Percentiles rank a stretch among this genome's conserved stretches.
phyloP scores from a whole-genome alignment of 2,113 vertebrate genomes.

The Rhagologus leucostigma region DNA sequence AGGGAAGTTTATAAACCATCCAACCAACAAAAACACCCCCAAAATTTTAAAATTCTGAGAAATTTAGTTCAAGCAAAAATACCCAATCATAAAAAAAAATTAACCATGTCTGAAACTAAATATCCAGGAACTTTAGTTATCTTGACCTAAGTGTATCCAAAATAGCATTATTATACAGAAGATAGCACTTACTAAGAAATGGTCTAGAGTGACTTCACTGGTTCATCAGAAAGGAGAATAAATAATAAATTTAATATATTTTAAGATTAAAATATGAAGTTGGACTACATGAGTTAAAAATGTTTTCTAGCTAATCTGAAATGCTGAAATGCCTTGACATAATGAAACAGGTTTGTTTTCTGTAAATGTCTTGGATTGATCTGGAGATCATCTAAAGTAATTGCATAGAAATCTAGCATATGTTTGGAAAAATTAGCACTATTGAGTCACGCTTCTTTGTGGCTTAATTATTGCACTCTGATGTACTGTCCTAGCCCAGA shows the following conservation, averaged over 20 bases:
- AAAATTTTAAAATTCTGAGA: not conserved
- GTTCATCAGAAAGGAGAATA: not conserved
- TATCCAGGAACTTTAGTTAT: not conserved
- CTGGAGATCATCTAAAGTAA: not conserved
- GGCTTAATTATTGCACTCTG: not conserved
- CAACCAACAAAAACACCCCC: not conserved
- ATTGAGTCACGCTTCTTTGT: not conserved
- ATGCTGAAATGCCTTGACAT: not conserved
- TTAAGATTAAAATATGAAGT: not conserved
- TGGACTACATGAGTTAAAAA: not conserved
- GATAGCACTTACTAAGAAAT: not conserved
- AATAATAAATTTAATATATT: not conserved
- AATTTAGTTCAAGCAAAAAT: not conserved
- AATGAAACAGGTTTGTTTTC: not conserved
- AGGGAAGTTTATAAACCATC: not conserved
- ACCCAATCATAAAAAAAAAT: not conserved
- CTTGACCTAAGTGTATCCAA: not conserved
- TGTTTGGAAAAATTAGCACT: fast-evolving
- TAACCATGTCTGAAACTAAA: not conserved
- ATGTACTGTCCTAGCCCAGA: not conserved
- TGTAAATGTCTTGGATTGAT: not conserved
- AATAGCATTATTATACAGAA: not conserved
- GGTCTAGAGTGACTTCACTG: not conserved
- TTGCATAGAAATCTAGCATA: not conserved
- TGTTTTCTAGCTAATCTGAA: not conserved